Conservation (phyloP, 2,797 vertebrate species). For the Phalloptychus januarius region DNA sequence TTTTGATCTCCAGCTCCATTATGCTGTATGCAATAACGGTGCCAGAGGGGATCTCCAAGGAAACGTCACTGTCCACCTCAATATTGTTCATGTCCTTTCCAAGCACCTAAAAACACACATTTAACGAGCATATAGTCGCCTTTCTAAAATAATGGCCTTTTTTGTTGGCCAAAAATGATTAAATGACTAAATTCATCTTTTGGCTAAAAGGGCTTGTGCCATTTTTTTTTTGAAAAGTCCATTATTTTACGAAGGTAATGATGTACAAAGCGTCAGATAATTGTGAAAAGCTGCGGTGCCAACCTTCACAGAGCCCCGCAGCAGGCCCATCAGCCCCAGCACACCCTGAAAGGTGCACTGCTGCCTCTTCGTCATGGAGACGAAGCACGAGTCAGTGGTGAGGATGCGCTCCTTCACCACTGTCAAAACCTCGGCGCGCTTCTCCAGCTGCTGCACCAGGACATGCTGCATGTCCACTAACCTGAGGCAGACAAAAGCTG, state of each 20-base stretch:
- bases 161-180: too few species aligned
- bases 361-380: constrained; percentile 79
- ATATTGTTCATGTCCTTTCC: constrained; percentile 76
- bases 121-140: not conserved
- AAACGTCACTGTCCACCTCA: constrained; percentile 75
- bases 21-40: constrained; percentile 89
- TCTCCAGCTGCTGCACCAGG: constrained; percentile 85
- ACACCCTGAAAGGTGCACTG: constrained; percentile 66
- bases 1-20: constrained; percentile 84
- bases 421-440: constrained; percentile 80
- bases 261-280: not conserved
- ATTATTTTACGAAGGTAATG: too few species aligned
- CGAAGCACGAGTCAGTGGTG: constrained; percentile 82
- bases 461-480: constrained; percentile 81
- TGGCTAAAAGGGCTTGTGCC: too few species aligned
- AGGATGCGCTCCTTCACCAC: constrained; percentile 88
- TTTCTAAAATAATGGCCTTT: too few species aligned
- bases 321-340: constrained; percentile 46
- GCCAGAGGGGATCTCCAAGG: constrained; percentile 85
- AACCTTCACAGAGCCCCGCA: constrained; percentile 58
- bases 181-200: too few species aligned
- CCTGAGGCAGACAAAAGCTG: constrained; percentile 67
- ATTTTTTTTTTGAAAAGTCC: too few species aligned
- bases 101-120: constrained; percentile 72
- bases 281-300: not conserved